Base-by-base conservation (phyloP, 2,888 invertebrate species). In the Dusona sp. region DNA sequence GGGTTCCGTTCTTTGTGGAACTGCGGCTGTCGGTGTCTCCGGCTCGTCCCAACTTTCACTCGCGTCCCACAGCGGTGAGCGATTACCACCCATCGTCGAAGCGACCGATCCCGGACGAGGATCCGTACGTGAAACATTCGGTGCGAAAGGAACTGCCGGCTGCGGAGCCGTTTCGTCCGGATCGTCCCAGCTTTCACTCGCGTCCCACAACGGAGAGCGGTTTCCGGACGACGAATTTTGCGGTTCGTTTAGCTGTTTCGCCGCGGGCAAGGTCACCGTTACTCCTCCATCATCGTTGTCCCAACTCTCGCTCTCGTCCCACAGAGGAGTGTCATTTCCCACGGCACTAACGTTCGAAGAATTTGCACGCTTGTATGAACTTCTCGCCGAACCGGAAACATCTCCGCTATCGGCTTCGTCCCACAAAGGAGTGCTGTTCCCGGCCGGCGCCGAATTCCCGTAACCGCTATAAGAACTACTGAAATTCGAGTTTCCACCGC, bases 241-340 rank as follows among this genome's bases (percentile, higher is more conserved):
- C 29, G 61, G 3, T 4, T 29, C 29, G 29, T 61, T 61, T 29
- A 1, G 61, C 16, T 61, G 22, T 25, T 38, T 36, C 16, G 33
- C 25, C 22, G 36, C 22, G 3, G 38, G 57, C 25, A 48, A 38
- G 16, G 22, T 6, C 36, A 42, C 36, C 7, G 25, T 33, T 61
- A 38, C 36, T 45, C 45, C 45, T 13, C 36, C 25, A 57, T 54
- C n/a, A 51, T 51, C 25, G 33, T 73, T 22, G 36, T 36, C 54
- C 61, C 54, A 75, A 45, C 42, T 67, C 70, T 38, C 70, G 25
- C 19, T 78, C 33, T 79, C 83, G 48, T 84, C 83, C 83, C 83
- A 84, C 25, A 85, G 61, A 11, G 85, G 85, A 13, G 81, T 85
- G 11, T 74, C 48, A 13, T 57, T 57, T 13, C 79, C 83, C 3